Percentiles rank a stretch among this genome's conserved stretches.
Conservation (phyloP, 2,797 vertebrate genomes). For the Cephalopachus bancanus region DNA sequence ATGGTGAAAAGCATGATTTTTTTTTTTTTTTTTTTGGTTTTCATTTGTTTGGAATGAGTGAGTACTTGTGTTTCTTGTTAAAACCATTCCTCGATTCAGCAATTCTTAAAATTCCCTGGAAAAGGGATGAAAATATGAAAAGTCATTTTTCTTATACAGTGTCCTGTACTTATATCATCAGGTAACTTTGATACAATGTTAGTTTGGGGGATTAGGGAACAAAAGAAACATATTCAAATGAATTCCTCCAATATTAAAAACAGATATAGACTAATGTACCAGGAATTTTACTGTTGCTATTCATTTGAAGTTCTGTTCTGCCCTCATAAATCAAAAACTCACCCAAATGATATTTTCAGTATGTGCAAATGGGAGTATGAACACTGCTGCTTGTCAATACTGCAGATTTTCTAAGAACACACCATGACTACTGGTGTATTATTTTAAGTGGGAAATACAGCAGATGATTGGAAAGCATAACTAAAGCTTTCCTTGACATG, state of each 20-base stretch:
- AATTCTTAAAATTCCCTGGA: constrained; percentile 78
- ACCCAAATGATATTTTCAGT: constrained; percentile 81
- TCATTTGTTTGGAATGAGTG: constrained; percentile 74
- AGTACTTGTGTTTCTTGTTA: constrained; percentile 82
- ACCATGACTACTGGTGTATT: neutral
- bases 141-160: constrained; percentile 71
- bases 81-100: constrained; percentile 74
- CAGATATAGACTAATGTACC: constrained; percentile 74
- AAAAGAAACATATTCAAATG: constrained; percentile 80
- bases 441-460: neutral
- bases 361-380: constrained; percentile 67
- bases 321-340: constrained; percentile 82
- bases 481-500: neutral
- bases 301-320: constrained; percentile 77
- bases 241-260: constrained; percentile 82
- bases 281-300: constrained; percentile 75
- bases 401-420: neutral
- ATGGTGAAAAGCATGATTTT: constrained; percentile 61
- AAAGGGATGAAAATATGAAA: constrained; percentile 76
- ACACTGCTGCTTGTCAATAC: constrained; percentile 3
- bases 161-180: constrained; percentile 76
- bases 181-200: constrained; percentile 81
- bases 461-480: neutral
- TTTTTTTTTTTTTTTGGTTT: constrained; percentile 68
- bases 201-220: constrained; percentile 73